Percentiles rank a stretch among this genome's conserved stretches.
phyloP scores from a whole-genome alignment of 2,888 invertebrate species.

The Alviniconcha strummeri region DNA sequence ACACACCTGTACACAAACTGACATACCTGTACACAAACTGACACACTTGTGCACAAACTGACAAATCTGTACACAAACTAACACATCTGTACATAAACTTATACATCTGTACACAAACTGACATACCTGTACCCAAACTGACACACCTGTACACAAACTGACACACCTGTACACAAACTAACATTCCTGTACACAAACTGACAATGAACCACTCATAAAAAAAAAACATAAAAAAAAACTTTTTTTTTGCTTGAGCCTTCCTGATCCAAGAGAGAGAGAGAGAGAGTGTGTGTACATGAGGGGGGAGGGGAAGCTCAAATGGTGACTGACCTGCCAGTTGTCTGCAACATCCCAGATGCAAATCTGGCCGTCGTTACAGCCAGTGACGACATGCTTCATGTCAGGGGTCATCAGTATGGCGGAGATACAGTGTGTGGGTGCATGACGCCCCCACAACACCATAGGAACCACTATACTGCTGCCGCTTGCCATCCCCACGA shows the following conservation, averaged over 20 bases:
- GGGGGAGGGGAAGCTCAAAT: too few species aligned
- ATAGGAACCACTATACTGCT: conserved; percentile 91
- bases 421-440: conserved; percentile 97
- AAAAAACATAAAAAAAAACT: not conserved
- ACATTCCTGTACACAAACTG: not conserved
- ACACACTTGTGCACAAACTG: too few species aligned
- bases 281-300: not conserved
- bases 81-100: too few species aligned
- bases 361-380: conserved; percentile 98
- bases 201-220: not conserved
- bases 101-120: too few species aligned
- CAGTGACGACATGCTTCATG: conserved; percentile 94
- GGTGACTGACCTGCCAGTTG: conserved; percentile 62
- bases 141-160: too few species aligned
- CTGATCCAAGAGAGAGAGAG: not conserved
- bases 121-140: too few species aligned
- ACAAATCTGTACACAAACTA: too few species aligned
- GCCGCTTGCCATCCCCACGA: conserved; percentile 52
- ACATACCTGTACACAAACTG: too few species aligned
- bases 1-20: too few species aligned
- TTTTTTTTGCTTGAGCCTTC: too few species aligned
- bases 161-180: too few species aligned
- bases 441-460: conserved; percentile 96
- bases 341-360: conserved; percentile 90
- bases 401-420: conserved; percentile 93